These are phyloP conservation scores for Callinectes sapidus DNA, from an alignment of 2,888 invertebrate genomes.

Conservation along the genomic window DNA sequence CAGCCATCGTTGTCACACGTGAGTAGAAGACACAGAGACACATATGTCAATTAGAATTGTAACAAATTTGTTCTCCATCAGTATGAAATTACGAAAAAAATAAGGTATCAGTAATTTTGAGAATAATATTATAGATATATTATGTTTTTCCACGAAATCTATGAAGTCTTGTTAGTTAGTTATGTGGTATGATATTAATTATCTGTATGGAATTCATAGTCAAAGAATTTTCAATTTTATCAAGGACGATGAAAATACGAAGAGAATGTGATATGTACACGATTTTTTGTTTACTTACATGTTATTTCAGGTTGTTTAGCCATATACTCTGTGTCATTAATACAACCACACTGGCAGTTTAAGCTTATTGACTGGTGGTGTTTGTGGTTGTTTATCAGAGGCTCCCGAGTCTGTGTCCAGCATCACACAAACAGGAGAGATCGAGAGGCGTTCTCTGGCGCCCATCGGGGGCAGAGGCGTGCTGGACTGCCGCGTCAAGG, in stretches of 20 bases:
- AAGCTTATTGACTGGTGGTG: neutral
- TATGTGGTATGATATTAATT: no score
- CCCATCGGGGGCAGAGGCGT: constrained; percentile 45
- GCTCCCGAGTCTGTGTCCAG: constrained; percentile 30
- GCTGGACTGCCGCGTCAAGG: constrained; percentile 53
- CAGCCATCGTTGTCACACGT: constrained; percentile 61
- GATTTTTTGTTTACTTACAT: no score
- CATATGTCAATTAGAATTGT: neutral
- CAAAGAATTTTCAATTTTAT: no score
- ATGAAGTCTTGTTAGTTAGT: no score
- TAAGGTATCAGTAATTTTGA: no score
- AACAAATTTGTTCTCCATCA: neutral
- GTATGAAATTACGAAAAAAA: no score
- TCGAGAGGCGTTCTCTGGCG: constrained; percentile 11
- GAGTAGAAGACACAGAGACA: neutral
- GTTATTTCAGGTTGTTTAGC: neutral
- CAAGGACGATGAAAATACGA: no score
- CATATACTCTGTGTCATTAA: neutral
- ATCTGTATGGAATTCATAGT: no score
- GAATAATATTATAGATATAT: no score
- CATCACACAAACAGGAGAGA: neutral
- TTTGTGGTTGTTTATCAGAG: constrained; percentile 8
- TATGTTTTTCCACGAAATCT: no score
- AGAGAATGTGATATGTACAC: no score
- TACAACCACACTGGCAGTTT: neutral